Base-by-base conservation (phyloP, 2,797 vertebrate species). In the Sorex maritimensis region DNA sequence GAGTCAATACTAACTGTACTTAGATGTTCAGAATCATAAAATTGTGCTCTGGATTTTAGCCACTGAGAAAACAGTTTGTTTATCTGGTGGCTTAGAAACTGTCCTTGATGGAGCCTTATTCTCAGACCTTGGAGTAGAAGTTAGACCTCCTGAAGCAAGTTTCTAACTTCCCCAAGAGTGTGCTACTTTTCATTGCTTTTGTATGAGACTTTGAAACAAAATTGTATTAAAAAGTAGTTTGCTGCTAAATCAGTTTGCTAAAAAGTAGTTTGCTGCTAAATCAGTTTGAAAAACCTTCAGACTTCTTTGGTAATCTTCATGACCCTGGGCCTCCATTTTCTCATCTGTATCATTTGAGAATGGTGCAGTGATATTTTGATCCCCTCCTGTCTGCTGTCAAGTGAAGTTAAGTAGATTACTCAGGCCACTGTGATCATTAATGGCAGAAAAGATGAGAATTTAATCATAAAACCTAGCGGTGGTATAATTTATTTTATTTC, bases 311-410 rank as follows among this genome's bases (percentile, higher is more conserved):
- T 73, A 17, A 58, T 24, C 65, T 61, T n/a, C 71, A 24, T 83
- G 55, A 92, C 55, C 81, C 96, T 94, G 93, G 81, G 88, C 79
- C 85, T 91, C 84, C 77, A 72, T 92, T 94, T 95, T 77, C 78
- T 95, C 74, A 79, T 94, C 81, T 97, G 85, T 78, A 81, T 94
- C 89, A 75, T 81, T 34, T 2, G 11, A 82, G 30, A 55, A 72
- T 55, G 65, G 30, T 86, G n/a, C 78, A 74, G 0, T 23, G 12
- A 19, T 83, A 30, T 88, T 73, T 58, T 65, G 41, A 93, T 46
- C 46, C 49, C 44, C 24, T 19, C 30, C 67, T 49, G 5, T 84
- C n/a, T 34, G 26, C 86, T 91, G 72, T 34, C 52, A 88, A 82
- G 73, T 61, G 4, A 68, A 80, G 19, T 24, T n/a, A 74, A 63